Evolutionary conservation across 2,113 vertebrate genomes (phyloP).

Genomic region (Perccottus glenii): DNA sequence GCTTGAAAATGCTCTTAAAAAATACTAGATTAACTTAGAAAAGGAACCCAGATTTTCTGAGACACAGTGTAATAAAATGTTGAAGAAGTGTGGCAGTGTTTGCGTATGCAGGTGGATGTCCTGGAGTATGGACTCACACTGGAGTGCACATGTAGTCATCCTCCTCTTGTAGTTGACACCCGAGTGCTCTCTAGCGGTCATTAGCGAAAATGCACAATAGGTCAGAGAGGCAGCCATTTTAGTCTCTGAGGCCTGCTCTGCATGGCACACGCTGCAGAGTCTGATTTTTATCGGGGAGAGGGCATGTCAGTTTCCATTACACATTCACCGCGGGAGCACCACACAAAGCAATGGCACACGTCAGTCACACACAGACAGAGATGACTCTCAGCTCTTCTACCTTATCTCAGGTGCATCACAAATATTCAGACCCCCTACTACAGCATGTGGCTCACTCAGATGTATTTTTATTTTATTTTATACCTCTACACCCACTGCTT

Average conservation of each 20-base stretch:
- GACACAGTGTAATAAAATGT: too few species aligned
- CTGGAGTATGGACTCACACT: too few species aligned
- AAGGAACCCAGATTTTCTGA: too few species aligned
- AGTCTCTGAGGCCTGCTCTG: slow-evolving; percentile 40
- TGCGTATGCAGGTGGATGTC: too few species aligned
- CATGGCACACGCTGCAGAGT: slow-evolving; percentile 13
- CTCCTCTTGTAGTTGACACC: not conserved
- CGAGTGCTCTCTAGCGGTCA: slow-evolving; percentile 53
- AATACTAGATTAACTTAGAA: too few species aligned
- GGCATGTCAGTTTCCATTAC: not conserved
- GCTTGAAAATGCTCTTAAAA: too few species aligned
- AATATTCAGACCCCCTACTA: not conserved
- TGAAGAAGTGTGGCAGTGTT: too few species aligned
- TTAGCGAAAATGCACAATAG: slow-evolving; percentile 23
- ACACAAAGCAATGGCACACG: not conserved
- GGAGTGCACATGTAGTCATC: too few species aligned
- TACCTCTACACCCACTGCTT: not conserved
- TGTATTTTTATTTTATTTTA: not conserved
- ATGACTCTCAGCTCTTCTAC: not conserved
- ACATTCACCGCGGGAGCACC: not conserved
- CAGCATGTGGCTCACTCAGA: not conserved
- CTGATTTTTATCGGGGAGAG: not conserved
- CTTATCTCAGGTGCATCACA: slow-evolving; percentile 12
- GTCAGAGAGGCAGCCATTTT: slow-evolving; percentile 68
- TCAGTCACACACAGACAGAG: slow-evolving; percentile 10